Base-by-base conservation (phyloP, 2,888 invertebrate genomes). In the Epinotia demarniana region DNA sequence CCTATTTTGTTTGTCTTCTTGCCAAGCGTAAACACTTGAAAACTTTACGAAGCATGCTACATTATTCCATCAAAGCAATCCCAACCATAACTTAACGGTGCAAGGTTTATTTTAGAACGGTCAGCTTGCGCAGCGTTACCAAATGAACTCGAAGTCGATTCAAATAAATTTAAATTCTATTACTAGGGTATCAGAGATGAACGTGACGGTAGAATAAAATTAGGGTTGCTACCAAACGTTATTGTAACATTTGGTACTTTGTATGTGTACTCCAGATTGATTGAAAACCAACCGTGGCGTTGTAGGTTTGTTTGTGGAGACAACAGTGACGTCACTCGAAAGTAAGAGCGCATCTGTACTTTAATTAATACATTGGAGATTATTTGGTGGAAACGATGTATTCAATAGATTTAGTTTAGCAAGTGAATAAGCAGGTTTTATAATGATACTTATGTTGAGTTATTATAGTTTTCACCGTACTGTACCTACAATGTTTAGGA, bases 271-370 rank as follows among this genome's bases (percentile, higher is more conserved):
- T 93, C 87, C 87, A 92, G 83, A 83, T 88, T 92, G 92, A 93
- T 93, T 92, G 93, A 89, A 92, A 92, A 91, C 89, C 88, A 88
- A 87, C 91, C 84, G 81, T 83, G 86, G 85, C 89, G 86, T 90
- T 90, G 90, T 92, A 77, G 86, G 87, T 90, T 87, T 90, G 89
- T 90, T 91, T 90, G 85, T 88, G 84, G 81, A 85, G 89, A 92
- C 89, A 92, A 92, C 86, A 92, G 85, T 90, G 87, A 88, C 89
- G 87, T 85, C 87, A 87, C 87, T 82, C 79, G 80, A 82, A 82
- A 86, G 87, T 79, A 86, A 90, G 89, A 82, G 87, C 80, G 80
- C 92, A 92, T 92, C 90, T 92, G 92, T 83, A 84, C 78, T 39
- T 75, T 75, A 73, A 76, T 68, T 72, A 68, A 68, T 72, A 33